Evolutionary conservation across 2,888 invertebrate genomes (phyloP).

Genomic region (Chromoteleia sp.): DNA sequence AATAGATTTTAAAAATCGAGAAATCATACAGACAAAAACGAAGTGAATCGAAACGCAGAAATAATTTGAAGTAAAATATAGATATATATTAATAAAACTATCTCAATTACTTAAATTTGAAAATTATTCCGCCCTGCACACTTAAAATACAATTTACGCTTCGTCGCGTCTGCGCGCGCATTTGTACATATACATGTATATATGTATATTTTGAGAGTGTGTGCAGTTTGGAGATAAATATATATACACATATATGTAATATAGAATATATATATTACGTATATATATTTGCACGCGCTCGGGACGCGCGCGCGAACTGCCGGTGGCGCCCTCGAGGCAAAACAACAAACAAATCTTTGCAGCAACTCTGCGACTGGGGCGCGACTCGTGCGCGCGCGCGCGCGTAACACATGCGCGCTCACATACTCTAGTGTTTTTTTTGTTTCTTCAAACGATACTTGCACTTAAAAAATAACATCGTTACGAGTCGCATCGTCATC

Average conservation of each 20-base stretch:
- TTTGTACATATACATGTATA: constrained; percentile 75
- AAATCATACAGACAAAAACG: too few relatives aligned
- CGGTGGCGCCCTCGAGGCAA: constrained; percentile 24
- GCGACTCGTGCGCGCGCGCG: constrained; percentile 23
- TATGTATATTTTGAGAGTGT: constrained; percentile 71
- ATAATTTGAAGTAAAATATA: constrained; percentile 19
- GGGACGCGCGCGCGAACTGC: neutral
- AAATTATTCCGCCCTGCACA: constrained; percentile 4
- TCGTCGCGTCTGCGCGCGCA: constrained; percentile 71
- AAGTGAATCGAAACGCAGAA: constrained; percentile 12
- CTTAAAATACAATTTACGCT: constrained; percentile 26
- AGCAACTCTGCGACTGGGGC: constrained; percentile 11
- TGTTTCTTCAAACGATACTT: constrained; percentile 75
- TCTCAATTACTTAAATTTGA: constrained; percentile 16
- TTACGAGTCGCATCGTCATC: constrained; percentile 75
- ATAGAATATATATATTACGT: constrained; percentile 72
- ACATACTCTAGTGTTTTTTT: constrained; percentile 53
- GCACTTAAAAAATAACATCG: constrained; percentile 81
- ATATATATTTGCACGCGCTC: constrained; percentile 54
- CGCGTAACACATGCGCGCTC: constrained; percentile 52
- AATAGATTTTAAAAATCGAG: neutral
- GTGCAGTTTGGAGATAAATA: constrained; percentile 76
- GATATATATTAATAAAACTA: constrained; percentile 23
- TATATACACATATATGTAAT: constrained; percentile 78
- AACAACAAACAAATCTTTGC: constrained; percentile 34